Conservation (phyloP, 2,113 vertebrate genomes). For the Varanus komodoensis region DNA sequence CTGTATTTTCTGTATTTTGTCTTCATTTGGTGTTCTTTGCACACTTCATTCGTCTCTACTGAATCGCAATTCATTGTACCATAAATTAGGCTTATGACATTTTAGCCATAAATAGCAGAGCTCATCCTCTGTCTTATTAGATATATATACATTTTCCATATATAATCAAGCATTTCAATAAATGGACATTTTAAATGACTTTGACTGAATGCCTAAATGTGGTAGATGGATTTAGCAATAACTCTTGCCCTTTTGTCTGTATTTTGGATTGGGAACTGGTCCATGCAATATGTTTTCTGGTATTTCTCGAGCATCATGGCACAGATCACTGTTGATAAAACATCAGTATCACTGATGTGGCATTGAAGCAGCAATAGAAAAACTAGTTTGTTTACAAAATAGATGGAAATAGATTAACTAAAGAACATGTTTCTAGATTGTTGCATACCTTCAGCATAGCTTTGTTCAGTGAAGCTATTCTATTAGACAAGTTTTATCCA, state of each 20-base stretch:
- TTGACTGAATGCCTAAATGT: constrained; percentile 51
- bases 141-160: neutral
- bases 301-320: neutral
- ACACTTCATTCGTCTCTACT: constrained; percentile 48
- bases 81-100: constrained; percentile 39
- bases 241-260: constrained; percentile 32
- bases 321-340: constrained; percentile 22
- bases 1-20: constrained; percentile 39
- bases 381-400: neutral
- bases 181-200: constrained; percentile 31
- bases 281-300: constrained; percentile 32
- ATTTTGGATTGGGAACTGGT: constrained; percentile 3
- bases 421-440: neutral
- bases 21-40: constrained; percentile 46
- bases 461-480: constrained; percentile 36
- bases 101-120: constrained; percentile 44
- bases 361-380: constrained; percentile 38
- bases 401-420: constrained; percentile 20
- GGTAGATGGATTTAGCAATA: neutral
- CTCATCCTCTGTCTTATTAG: constrained; percentile 35
- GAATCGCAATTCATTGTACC: constrained; percentile 44
- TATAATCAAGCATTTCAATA: constrained; percentile 22
- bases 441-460: constrained; percentile 32
- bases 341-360: constrained; percentile 29
- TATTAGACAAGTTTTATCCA: neutral